Conservation (phyloP, 1,140 invertebrate genomes). For the Aleiodes sp. region DNA sequence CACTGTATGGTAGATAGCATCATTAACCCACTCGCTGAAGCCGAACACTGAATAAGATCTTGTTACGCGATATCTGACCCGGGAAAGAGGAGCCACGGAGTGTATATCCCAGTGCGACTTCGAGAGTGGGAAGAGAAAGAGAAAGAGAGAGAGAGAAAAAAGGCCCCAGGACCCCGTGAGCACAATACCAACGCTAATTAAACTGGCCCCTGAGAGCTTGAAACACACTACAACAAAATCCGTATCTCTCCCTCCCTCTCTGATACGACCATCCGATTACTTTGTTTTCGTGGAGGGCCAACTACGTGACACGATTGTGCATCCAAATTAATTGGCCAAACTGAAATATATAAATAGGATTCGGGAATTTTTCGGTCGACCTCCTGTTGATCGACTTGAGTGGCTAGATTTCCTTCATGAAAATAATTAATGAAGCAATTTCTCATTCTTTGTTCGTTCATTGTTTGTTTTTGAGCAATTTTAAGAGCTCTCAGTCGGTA, state of each 20-base stretch:
- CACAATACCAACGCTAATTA: conserved; percentile 65
- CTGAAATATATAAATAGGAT: conserved; percentile 52
- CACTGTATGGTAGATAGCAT: conserved; percentile 65
- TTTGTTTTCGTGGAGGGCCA: conserved; percentile 60
- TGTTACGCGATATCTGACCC: conserved; percentile 60
- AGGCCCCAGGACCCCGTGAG: conserved; percentile 27
- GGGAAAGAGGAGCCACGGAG: conserved; percentile 25
- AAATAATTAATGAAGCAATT: too few relatives aligned
- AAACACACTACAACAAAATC: conserved; percentile 45
- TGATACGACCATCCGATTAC: conserved; percentile 63
- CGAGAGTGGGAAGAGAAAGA: too few relatives aligned
- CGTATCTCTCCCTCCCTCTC: conserved; percentile 23
- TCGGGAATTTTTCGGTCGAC: conserved; percentile 3
- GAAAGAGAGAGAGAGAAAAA: too few relatives aligned
- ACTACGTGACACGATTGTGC: conserved; percentile 45
- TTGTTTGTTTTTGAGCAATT: too few relatives aligned
- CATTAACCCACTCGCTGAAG: conserved; percentile 60
- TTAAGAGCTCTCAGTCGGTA: too few relatives aligned
- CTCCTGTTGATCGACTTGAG: conserved; percentile 13
- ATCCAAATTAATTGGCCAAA: conserved; percentile 62
- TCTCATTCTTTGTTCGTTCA: too few relatives aligned
- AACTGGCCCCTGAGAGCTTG: conserved; percentile 49
- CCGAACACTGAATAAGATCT: conserved; percentile 62
- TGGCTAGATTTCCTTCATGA: not conserved
- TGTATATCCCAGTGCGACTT: not conserved